Base-by-base conservation (phyloP, 2,888 invertebrate genomes). In the Venustoraphidia nigricollis region DNA sequence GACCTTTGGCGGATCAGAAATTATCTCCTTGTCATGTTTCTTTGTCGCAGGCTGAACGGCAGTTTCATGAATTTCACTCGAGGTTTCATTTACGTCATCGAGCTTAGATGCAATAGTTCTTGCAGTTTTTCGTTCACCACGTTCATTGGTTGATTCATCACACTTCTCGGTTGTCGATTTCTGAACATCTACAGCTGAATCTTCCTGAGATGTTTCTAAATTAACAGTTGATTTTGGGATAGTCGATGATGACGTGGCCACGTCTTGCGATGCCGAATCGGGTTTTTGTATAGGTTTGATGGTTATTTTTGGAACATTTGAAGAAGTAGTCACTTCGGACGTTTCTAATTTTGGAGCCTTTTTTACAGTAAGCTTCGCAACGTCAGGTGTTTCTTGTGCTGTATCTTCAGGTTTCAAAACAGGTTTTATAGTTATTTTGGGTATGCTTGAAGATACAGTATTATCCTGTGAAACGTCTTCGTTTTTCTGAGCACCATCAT, bases 401-500 rank as follows among this genome's bases (percentile, higher is more conserved):
- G 41, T 41, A 43, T 54, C 51, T 17, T 44, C 53, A 9, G 56
- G 54, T 44, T 57, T 58, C 27, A 56, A 46, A 41, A 59, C 50
- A 10, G 59, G 57, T 53, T 60, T 56, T 50, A 49, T 50, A 55
- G 69, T 69, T 27, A 51, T 38, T 46, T 54, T 54, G 37, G 49
- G 47, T 11, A 48, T 43, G 40, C 46, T 38, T 13, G 44, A 34
- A 44, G 54, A 50, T 44, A 52, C 50, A 10, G 70, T 70, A 48
- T 72, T 66, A 52, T 71, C 68, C 65, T 72, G 68, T 40, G 71
- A 66, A 53, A 70, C 69, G 55, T 70, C 69, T 56, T 72, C 74
- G 57, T 75, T 73, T 67, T 78, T 79, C 60, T 78, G 77, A 55
- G 79, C 27, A 27, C 6, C 1, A 27, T 27, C 27, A 78, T 66